phyloP scores from a whole-genome alignment of 2,113 vertebrate species.

The Delphinus delphis region DNA sequence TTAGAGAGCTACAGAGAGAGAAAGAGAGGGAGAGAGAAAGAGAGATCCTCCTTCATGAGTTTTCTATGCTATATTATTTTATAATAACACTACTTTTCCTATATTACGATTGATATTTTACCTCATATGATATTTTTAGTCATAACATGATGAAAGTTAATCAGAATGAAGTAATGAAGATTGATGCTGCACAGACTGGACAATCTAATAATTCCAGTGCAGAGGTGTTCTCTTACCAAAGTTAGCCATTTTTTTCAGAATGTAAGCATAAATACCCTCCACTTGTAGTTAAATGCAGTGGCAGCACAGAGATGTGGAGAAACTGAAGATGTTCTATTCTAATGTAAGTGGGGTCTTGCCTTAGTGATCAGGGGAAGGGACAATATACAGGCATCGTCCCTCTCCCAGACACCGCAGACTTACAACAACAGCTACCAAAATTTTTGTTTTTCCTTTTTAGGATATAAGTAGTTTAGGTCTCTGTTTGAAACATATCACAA shows the following conservation, averaged over 20 bases:
- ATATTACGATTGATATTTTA: not conserved
- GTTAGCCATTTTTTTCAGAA: not conserved
- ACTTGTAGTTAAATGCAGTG: not conserved
- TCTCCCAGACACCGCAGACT: not conserved
- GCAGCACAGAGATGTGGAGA: not conserved
- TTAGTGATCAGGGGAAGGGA: not conserved
- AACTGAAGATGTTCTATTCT: not conserved
- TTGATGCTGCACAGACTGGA: not conserved
- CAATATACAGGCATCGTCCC: not conserved
- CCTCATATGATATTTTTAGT: not conserved
- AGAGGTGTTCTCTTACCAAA: not conserved
- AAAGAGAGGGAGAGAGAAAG: not conserved
- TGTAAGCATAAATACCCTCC: not conserved
- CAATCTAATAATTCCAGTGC: not conserved
- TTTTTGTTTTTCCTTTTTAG: not conserved
- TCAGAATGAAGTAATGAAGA: not conserved
- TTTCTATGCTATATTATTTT: not conserved
- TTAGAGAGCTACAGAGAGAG: not conserved
- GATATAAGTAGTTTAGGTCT: not conserved
- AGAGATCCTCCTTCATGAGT: not conserved
- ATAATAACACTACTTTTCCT: not conserved
- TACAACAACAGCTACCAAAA: not conserved
- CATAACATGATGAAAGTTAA: not conserved
- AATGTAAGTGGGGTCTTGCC: not conserved
- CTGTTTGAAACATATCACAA: not conserved